phyloP scores from a whole-genome alignment of 2,113 vertebrate species.

The Phyllopteryx taeniolatus region DNA sequence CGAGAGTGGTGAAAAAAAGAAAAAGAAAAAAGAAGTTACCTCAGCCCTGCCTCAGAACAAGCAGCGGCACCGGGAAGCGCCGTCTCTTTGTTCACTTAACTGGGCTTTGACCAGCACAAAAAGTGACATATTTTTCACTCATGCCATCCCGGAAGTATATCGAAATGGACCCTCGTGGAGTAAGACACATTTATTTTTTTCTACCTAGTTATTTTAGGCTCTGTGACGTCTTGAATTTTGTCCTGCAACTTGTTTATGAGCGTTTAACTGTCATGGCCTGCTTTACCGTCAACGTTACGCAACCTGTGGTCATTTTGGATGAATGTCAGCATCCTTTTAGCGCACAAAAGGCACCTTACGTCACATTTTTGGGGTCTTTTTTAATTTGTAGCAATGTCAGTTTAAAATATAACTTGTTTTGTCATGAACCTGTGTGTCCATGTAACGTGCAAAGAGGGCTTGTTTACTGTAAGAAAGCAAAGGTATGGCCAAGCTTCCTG shows the following conservation, averaged over 20 bases:
- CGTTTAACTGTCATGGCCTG: background rate
- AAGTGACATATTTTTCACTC: slow-evolving; percentile 34
- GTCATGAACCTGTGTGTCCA: background rate
- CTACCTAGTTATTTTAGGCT: background rate
- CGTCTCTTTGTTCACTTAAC: slow-evolving; percentile 66
- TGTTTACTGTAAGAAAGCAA: slow-evolving; percentile 4
- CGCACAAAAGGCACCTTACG: background rate
- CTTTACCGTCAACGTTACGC: background rate
- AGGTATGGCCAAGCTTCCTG: slow-evolving; percentile 54
- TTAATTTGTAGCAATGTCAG: background rate
- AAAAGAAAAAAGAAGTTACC: slow-evolving; percentile 46
- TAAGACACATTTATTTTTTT: slow-evolving; percentile 48
- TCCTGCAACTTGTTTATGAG: slow-evolving; percentile 33
- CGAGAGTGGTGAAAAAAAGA: slow-evolving; percentile 21
- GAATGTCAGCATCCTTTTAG: background rate
- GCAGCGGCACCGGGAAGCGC: slow-evolving; percentile 51
- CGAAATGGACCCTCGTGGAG: slow-evolving; percentile 66
- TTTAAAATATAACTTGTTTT: background rate
- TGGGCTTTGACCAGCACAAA: slow-evolving; percentile 48
- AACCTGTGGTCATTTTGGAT: background rate
- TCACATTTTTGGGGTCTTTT: background rate
- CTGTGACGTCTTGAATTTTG: background rate
- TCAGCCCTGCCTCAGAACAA: slow-evolving; percentile 49
- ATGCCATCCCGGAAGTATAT: slow-evolving; percentile 62
- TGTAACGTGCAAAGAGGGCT: background rate